Evolutionary conservation across 2,888 invertebrate genomes (phyloP).

Genomic region (Drosophila nr. perissopoda): DNA sequence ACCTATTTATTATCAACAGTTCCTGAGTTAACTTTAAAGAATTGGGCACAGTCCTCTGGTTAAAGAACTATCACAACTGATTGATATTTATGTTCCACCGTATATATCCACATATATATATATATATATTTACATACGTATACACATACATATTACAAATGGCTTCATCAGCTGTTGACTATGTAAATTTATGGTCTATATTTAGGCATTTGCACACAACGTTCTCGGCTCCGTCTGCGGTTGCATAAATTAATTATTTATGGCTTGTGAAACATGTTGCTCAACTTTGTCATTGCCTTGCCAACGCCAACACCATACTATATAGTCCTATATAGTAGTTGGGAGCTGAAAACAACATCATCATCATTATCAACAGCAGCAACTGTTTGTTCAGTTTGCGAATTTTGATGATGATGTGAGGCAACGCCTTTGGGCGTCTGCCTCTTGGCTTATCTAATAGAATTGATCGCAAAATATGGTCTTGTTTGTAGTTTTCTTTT

Average conservation of each 20-base stretch:
- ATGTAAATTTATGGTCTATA: conserved; percentile 74
- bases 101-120: not conserved
- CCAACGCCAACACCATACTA: not conserved
- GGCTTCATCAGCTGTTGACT: conserved; percentile 68
- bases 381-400: conserved; percentile 62
- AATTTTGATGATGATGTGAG: conserved; percentile 44
- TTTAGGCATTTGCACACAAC: conserved; percentile 73
- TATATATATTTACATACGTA: conserved; percentile 6
- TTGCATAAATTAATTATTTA: conserved; percentile 79
- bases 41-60: not conserved
- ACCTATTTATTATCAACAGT: not conserved
- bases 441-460: conserved; percentile 66
- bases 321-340: conserved; percentile 12
- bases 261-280: conserved; percentile 69
- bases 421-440: conserved; percentile 40
- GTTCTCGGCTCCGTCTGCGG: conserved; percentile 48
- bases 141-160: conserved; percentile 40
- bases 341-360: conserved; percentile 33
- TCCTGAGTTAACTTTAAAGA: not conserved
- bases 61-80: not conserved
- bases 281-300: conserved; percentile 26
- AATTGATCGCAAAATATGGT: conserved; percentile 76
- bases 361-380: conserved; percentile 41
- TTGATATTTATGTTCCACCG: not conserved
- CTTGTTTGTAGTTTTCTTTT: conserved; percentile 43